Evolutionary conservation across 2,113 vertebrate species (phyloP), one percentile per base, ranked within the genome.

Genomic region (Loxodonta africana): DNA sequence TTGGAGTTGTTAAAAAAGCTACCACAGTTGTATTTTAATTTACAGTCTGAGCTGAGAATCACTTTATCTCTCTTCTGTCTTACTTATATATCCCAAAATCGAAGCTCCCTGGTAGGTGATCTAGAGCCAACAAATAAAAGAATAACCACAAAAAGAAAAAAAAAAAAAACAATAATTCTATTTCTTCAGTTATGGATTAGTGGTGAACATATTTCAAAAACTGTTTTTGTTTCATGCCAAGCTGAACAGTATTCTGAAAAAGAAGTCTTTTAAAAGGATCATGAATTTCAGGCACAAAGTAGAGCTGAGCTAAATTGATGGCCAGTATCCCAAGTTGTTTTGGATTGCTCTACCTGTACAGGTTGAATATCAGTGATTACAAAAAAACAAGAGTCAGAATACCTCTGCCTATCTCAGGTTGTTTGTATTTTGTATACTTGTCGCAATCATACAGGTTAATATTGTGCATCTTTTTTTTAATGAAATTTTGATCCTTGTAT

Each of bases 101-200:
- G 26, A 85, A 91, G 93, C 87, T 77, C 11, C 21, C 18, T 67
- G 20, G 67, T 83, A 87, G 69, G 30, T 95, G 12, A 17, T 89
- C 25, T 88, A 20, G 23, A 93, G 41, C 25, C 30, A 84, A 77
- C 18, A 57, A 78, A n/a, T 8, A 7, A 90, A 85, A 48, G 44
- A 92, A 92, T 28, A 90, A 91, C 15, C 46, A 93, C n/a, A 90
- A 62, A 95, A 23, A 88, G 20, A 84, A 69, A 92, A 82, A 74
- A 12, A 71, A 57, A 83, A 62, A 28, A 71, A n/a, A 30, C 33
- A 53, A 86, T 9, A 96, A 53, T 5, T 77, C 41, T 73, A 25
- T 33, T 30, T 65, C 82, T 77, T 93, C 37, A 60, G 6, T 78
- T 84, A 80, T 74, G 87, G 25, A 63, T 60, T 53, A 92, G 25